A percentile compares a stretch with the other conserved stretches of the same genome.
Evolutionary conservation across 2,797 vertebrate genomes (phyloP).

Genomic region (Aythya fuligula): DNA sequence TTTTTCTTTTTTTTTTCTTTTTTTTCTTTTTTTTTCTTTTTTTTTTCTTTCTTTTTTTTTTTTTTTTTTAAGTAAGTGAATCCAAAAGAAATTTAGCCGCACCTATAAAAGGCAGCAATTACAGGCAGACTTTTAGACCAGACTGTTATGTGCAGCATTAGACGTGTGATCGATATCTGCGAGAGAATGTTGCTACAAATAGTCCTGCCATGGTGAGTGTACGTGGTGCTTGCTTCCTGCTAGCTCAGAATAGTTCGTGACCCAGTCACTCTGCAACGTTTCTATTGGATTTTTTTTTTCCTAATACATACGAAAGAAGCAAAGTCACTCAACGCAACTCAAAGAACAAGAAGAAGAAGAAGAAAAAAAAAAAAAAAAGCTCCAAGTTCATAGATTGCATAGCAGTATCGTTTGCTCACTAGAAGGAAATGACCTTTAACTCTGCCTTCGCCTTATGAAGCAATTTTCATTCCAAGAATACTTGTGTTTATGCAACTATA

Average conservation of each 20-base stretch:
- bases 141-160: not conserved
- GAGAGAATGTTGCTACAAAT: not conserved
- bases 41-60: too few species aligned
- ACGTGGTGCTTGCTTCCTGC: not conserved
- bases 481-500: not conserved
- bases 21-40: not conserved
- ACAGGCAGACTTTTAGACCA: not conserved
- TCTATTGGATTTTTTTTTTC: not conserved
- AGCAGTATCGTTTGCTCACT: not conserved
- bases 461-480: not conserved
- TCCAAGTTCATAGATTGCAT: not conserved
- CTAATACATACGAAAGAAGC: not conserved
- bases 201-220: not conserved
- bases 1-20: not conserved
- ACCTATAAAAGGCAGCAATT: not conserved
- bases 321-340: not conserved
- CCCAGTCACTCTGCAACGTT: not conserved
- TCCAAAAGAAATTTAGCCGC: not conserved
- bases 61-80: not conserved
- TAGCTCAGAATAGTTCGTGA: not conserved
- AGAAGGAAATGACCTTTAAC: not conserved
- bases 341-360: not conserved
- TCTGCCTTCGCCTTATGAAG: not conserved
- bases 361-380: not conserved
- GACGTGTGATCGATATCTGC: not conserved